Evolutionary conservation across 2,113 vertebrate species (phyloP), one percentile per base, ranked within the genome.

Genomic region (Podocnemis expansa): DNA sequence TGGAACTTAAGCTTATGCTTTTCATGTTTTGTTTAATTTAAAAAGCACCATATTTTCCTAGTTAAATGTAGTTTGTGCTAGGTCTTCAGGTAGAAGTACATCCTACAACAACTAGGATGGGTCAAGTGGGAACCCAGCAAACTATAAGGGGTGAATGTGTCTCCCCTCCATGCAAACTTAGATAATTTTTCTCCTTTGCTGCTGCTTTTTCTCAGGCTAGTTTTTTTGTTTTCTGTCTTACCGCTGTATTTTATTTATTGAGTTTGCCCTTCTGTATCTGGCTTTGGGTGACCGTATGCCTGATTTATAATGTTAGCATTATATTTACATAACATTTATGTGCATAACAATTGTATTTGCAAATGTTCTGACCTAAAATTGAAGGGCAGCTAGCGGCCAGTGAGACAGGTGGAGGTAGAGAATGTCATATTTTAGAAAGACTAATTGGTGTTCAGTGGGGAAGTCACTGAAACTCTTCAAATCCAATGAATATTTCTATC

Each of bases 61-160:
- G 8, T 38, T 38, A 70, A 21, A 31, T 38, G 34, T 38, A 22
- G 63, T 70, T 38, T 70, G 17, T 70, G 63, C 63, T 70, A 38
- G 34, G 9, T n/a, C n/a, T 38, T 70, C 21, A 9, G n/a, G 34
- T 70, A 38, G 63, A 67, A 67, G 56, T 70, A 90, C 82, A 78
- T 51, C 11, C 17, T 38, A 38, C 63, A 70, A 17, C 63, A 70
- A 34, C 63, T 70, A 70, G 51, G 51, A 52, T 52, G 51, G 63
- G 34, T 1, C 14, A 5, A 78, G 60, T n/a, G 3, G 3, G 21
- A 76, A 12, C 70, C 73, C 84, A 19, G 54, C 55, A 73, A 56
- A 78, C 41, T 17, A 0, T 8, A 8, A 24, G 11, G 8, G 9
- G 24, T 58, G 6, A 73, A 78, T 0, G 0, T 2, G n/a, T n/a